Evolutionary conservation across 2,113 vertebrate species (phyloP).

Genomic region (Cyprinodon brontotheroides): DNA sequence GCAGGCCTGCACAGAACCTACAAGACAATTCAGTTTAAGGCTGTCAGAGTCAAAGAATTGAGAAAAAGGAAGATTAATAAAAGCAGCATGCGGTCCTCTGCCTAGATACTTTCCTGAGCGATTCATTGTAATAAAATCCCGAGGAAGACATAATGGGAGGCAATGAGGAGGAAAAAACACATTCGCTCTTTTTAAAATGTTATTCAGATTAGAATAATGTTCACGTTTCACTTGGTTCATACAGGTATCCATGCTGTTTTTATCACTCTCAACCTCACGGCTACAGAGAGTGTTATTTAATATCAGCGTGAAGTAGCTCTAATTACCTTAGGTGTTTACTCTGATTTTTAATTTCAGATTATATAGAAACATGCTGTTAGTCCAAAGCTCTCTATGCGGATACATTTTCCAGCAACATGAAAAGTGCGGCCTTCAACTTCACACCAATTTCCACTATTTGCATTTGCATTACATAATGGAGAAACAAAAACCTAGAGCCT

Average conservation of each 20-base stretch:
- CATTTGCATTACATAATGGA: constrained; percentile 2
- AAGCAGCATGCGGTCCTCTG: constrained; percentile 18
- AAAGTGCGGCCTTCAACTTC: too few relatives aligned
- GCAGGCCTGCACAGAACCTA: constrained; percentile 18
- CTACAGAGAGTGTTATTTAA: constrained; percentile 2
- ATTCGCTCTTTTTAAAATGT: constrained; percentile 4
- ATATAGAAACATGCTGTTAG: constrained; percentile 4
- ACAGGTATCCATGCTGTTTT: constrained; percentile 11
- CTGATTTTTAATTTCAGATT: constrained; percentile 7
- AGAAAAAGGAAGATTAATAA: constrained; percentile 43
- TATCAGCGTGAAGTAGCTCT: constrained; percentile 12
- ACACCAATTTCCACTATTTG: neutral
- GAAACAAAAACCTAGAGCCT: constrained; percentile 7
- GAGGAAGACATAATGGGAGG: neutral
- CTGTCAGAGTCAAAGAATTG: constrained; percentile 38
- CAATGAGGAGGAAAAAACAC: neutral
- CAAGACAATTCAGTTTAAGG: constrained; percentile 60
- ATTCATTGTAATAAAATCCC: constrained; percentile 24
- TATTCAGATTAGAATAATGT: constrained; percentile 22
- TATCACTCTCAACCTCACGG: constrained; percentile 5
- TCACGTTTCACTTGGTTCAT: constrained; percentile 16
- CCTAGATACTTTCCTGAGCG: constrained; percentile 39
- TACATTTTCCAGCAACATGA: too few relatives aligned
- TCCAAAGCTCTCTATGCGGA: neutral
- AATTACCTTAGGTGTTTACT: constrained; percentile 9